Evolutionary conservation across 2,113 vertebrate species (phyloP), one percentile per base, ranked within the genome.

Genomic region (Hymenochirus boettgeri): DNA sequence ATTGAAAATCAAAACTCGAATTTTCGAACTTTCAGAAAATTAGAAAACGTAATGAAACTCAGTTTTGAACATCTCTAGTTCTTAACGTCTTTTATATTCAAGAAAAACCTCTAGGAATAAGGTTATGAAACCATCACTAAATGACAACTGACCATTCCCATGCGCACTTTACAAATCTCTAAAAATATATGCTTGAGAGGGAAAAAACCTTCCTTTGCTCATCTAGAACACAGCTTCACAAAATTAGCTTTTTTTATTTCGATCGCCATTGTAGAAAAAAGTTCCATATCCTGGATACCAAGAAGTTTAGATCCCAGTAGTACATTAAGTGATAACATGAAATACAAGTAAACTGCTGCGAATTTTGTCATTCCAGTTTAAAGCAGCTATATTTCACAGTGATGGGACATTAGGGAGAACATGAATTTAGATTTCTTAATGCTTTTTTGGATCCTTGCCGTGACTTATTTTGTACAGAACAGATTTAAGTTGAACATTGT

Each of bases 281-380:
- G 50, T 45, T 63, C 35, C 54, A 54, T 35, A 63, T 63, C 9
- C 19, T 23, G 33, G 24, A 24, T 27, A 19, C 17, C 50, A 45
- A 26, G 50, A 53, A 42, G 50, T 63, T 42, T 22, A 54, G 24
- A 45, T 63, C 51, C 61, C 61, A 42, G 61, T 54, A 27, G 61
- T 45, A 54, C 35, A 54, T 27, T 63, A 63, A 63, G 61, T 53
- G 61, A 31, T 54, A 29, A 54, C 54, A 63, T 45, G 50, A 63
- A 55, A 54, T 63, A 54, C 35, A 54, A 63, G 61, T 63, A 51
- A 63, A 63, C 61, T 54, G 50, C 61, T 63, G 61, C 54, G 61
- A 63, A 55, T 53, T 63, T 63, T 54, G 50, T 63, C 54, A 24
- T 54, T 37, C 61, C 24, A 63, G 35, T 63, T 63, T 63, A 54